Conservation (phyloP, 2,113 vertebrate species). For the Python bivittatus region DNA sequence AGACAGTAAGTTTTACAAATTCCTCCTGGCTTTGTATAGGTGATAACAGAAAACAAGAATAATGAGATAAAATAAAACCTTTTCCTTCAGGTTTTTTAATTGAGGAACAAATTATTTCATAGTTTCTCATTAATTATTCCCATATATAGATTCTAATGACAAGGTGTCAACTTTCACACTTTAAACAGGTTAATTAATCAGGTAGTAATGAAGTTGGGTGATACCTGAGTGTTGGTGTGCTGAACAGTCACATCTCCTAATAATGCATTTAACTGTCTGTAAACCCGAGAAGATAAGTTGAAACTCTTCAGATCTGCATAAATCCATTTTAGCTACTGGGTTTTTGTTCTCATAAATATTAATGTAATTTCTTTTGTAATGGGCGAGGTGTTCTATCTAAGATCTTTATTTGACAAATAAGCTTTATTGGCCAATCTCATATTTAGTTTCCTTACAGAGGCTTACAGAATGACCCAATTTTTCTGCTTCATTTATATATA, state of each 20-base stretch:
- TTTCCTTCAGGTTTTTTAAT: slow-evolving; percentile 71
- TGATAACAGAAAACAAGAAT: slow-evolving; percentile 77
- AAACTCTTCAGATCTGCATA: slow-evolving; percentile 67
- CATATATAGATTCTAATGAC: slow-evolving; percentile 73
- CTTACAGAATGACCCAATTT: not conserved
- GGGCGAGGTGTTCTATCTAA: slow-evolving; percentile 19
- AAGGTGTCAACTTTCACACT: slow-evolving; percentile 82
- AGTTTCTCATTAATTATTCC: slow-evolving; percentile 78
- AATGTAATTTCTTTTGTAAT: not conserved
- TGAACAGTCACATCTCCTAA: slow-evolving; percentile 70
- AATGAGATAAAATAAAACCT: slow-evolving; percentile 78
- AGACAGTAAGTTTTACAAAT: slow-evolving; percentile 70
- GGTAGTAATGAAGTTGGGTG: slow-evolving; percentile 80
- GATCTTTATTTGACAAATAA: not conserved
- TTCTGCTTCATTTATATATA: not conserved
- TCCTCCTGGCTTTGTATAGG: slow-evolving; percentile 72
- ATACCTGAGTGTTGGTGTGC: slow-evolving; percentile 76
- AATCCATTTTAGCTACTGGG: slow-evolving; percentile 58
- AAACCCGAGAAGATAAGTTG: slow-evolving; percentile 65
- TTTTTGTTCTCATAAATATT: slow-evolving; percentile 46
- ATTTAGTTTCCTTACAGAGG: slow-evolving; percentile 20
- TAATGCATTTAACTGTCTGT: slow-evolving; percentile 71
- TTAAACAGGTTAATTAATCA: slow-evolving; percentile 84
- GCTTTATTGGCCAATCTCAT: slow-evolving; percentile 17
- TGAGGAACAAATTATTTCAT: slow-evolving; percentile 81